A percentile compares a stretch with the other conserved stretches of the same genome.
Evolutionary conservation across 2,113 vertebrate genomes (phyloP).

Genomic region (Phrynosoma platyrhinos): DNA sequence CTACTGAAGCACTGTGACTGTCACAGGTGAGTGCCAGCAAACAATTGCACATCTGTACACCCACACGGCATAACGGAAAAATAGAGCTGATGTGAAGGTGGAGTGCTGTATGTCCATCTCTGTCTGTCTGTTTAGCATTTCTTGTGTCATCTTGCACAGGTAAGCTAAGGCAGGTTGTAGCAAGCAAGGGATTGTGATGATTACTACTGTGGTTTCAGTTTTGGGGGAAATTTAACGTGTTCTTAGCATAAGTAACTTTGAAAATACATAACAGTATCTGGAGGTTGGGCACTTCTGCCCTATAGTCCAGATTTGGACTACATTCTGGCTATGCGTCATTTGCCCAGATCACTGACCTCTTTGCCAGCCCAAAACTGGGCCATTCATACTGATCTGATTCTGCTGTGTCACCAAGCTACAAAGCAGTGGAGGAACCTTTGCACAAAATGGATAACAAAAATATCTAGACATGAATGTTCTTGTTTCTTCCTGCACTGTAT

Average conservation of each 20-base stretch:
- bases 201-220: too few species aligned
- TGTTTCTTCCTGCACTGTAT: too few species aligned
- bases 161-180: neutral
- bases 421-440: neutral
- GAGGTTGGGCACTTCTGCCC: neutral
- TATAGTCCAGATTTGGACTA: neutral
- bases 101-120: neutral
- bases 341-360: neutral
- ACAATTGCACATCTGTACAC: conserved; percentile 4
- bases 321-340: too few species aligned
- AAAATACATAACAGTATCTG: neutral
- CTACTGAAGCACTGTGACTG: neutral
- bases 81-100: neutral
- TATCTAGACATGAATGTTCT: too few species aligned
- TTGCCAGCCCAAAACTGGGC: neutral
- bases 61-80: neutral
- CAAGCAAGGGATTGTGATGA: neutral
- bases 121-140: neutral
- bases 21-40: conserved; percentile 21
- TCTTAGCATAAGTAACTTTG: neutral
- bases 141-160: neutral
- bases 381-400: neutral
- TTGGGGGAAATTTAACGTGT: neutral
- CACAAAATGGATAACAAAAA: too few species aligned
- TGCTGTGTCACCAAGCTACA: neutral